These are phyloP conservation scores for Apistogramma diplotaenia DNA, from an alignment of 2,113 vertebrate genomes.

Conservation along the genomic window DNA sequence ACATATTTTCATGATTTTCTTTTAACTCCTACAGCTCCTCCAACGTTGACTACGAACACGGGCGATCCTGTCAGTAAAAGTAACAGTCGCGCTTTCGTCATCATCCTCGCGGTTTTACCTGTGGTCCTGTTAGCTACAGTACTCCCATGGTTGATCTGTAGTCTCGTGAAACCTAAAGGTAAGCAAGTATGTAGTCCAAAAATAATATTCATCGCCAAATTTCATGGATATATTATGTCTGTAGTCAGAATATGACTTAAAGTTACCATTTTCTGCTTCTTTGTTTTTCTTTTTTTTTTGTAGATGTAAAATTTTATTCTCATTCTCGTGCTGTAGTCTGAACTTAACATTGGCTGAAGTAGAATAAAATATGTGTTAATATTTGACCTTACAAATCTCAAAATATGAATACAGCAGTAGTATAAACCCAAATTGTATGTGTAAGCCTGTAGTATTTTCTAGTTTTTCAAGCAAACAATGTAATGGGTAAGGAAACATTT, in stretches of 20 bases:
- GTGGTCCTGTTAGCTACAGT: constrained; percentile 4
- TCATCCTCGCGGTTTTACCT: constrained; percentile 21
- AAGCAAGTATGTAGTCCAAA: background rate
- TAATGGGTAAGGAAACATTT: background rate
- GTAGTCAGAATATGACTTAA: background rate
- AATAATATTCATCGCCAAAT: too few relatives aligned
- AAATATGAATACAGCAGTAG: background rate
- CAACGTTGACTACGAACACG: fast-evolving
- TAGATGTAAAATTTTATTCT: background rate
- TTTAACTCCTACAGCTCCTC: constrained; percentile 51
- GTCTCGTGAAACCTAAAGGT: constrained; percentile 41
- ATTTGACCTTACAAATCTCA: background rate
- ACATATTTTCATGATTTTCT: constrained; percentile 23
- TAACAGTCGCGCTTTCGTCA: background rate
- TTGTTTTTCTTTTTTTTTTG: background rate
- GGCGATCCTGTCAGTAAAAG: fast-evolving
- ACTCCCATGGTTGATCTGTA: constrained; percentile 28
- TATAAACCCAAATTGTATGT: background rate
- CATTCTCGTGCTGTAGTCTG: background rate
- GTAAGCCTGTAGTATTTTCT: background rate
- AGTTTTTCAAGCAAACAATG: background rate
- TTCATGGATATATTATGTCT: background rate
- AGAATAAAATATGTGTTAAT: background rate
- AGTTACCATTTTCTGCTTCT: background rate
- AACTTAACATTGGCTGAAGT: background rate